phyloP scores from a whole-genome alignment of 2,113 vertebrate species.

The Semicossyphus pulcher region DNA sequence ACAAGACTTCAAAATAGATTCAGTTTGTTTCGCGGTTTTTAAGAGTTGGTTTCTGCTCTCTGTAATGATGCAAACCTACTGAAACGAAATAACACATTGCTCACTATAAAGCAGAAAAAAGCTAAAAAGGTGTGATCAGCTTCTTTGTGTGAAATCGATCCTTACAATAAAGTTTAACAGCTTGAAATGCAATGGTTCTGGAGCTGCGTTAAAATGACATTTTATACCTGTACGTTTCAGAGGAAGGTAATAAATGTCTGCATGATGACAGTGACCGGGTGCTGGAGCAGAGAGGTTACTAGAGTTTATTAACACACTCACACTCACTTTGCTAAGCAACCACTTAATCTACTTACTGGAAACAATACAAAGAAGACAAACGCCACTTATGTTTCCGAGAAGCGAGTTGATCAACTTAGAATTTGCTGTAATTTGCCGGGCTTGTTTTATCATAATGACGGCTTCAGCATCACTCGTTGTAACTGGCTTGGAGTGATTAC shows the following conservation, averaged over 20 bases:
- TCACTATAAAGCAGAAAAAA: neutral
- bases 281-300: constrained; percentile 22
- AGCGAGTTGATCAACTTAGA: neutral
- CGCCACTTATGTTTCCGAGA: neutral
- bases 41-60: neutral
- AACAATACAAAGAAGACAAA: constrained; percentile 18
- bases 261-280: neutral
- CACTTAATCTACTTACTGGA: neutral
- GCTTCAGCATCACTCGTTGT: neutral
- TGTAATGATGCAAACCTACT: neutral
- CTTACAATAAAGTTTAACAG: too few relatives aligned
- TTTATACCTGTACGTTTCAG: too few relatives aligned
- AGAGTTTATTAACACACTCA: constrained; percentile 17
- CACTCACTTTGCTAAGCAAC: neutral
- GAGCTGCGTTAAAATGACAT: too few relatives aligned
- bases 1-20: neutral
- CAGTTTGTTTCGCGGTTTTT: neutral
- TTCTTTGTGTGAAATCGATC: too few relatives aligned
- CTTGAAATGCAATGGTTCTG: too few relatives aligned
- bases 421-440: too few relatives aligned
- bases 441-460: neutral
- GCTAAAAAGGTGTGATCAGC: too few relatives aligned
- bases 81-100: neutral
- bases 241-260: too few relatives aligned
- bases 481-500: neutral